A percentile compares a stretch with the other conserved stretches of the same genome.
Evolutionary conservation across 2,113 vertebrate genomes (phyloP).

Genomic region (Pomatostomus ruficeps): DNA sequence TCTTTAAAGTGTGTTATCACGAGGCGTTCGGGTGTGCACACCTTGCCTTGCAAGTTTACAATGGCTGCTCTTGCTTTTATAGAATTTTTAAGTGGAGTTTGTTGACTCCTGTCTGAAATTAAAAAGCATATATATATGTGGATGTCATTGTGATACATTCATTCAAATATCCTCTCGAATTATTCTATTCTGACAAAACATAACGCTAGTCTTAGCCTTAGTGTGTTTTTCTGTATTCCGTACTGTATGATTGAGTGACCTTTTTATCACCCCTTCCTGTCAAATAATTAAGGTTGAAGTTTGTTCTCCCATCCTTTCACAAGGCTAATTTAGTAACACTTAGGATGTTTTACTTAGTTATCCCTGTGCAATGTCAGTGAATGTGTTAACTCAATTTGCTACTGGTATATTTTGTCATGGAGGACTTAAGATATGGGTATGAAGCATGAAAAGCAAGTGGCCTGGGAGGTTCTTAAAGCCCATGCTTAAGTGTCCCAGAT

Average conservation of each 20-base stretch:
- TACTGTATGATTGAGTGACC: not conserved
- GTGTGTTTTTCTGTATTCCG: not conserved
- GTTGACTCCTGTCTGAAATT: not conserved
- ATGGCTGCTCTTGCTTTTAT: not conserved
- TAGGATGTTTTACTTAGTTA: not conserved
- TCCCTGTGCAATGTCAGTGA: not conserved
- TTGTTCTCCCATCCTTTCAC: not conserved
- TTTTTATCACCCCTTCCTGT: not conserved
- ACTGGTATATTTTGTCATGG: not conserved
- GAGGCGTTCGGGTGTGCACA: fast-evolving
- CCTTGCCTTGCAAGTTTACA: not conserved
- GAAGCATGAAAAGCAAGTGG: not conserved
- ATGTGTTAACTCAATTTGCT: not conserved
- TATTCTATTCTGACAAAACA: not conserved
- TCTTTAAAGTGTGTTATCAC: not conserved
- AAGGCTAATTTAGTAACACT: not conserved
- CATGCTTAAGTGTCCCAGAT: not conserved
- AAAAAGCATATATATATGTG: not conserved
- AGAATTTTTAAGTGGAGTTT: not conserved
- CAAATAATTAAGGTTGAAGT: not conserved
- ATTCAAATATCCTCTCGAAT: not conserved
- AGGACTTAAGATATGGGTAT: not conserved
- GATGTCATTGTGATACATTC: not conserved
- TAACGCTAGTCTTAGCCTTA: not conserved
- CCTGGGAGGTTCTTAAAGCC: not conserved